Percentiles rank a stretch among this genome's conserved stretches.
These are phyloP conservation scores for Engraulis encrasicolus DNA, from an alignment of 2,113 vertebrate species.

Conservation along the genomic window DNA sequence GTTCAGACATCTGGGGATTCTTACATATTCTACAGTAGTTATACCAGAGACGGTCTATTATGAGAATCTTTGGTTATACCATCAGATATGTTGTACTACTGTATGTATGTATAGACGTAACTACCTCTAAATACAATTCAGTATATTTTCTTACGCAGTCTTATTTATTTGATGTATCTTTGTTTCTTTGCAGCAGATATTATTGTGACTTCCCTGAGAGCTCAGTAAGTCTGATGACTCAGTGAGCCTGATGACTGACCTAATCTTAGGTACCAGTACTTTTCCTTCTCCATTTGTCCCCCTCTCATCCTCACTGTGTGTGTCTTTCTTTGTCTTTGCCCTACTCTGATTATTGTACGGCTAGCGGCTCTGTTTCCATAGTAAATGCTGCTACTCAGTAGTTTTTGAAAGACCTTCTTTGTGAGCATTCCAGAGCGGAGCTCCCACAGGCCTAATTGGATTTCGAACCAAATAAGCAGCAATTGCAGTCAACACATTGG, in stretches of 20 bases:
- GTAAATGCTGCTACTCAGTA: not conserved
- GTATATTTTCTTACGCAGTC: too few relatives aligned
- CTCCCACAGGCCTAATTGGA: slow-evolving; percentile 20
- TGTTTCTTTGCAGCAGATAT: not conserved
- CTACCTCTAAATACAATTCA: too few relatives aligned
- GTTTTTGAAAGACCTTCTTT: slow-evolving; percentile 18
- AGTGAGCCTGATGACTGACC: slow-evolving; percentile 50
- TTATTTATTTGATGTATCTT: too few relatives aligned
- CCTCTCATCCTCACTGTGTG: not conserved
- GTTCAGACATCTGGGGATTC: not conserved
- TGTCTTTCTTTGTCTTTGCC: not conserved
- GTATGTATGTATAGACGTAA: too few relatives aligned
- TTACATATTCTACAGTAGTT: not conserved
- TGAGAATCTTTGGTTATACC: too few relatives aligned
- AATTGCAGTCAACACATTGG: not conserved
- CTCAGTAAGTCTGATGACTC: slow-evolving; percentile 63
- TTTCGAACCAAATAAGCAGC: slow-evolving; percentile 22
- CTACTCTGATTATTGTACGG: not conserved
- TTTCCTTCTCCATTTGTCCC: not conserved
- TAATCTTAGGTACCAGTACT: slow-evolving; percentile 59
- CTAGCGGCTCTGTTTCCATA: not conserved
- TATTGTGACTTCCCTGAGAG: slow-evolving; percentile 32
- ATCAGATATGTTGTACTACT: not conserved
- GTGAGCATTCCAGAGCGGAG: not conserved
- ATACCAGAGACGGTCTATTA: too few relatives aligned